Evolutionary conservation across 1,140 invertebrate genomes (phyloP).

Genomic region (Pemphigus obesinymphae): DNA sequence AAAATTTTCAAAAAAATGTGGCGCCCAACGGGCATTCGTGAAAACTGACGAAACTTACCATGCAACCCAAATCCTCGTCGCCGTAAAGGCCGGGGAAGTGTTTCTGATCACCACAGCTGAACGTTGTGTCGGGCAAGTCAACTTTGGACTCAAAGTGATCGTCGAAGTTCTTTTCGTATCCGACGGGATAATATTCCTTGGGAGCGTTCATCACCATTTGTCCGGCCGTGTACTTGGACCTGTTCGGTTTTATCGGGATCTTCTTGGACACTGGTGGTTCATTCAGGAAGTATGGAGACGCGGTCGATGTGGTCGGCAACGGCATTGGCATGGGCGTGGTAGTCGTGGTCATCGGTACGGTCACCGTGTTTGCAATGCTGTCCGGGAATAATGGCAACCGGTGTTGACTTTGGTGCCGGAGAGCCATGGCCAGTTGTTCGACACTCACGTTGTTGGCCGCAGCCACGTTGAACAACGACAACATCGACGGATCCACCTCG

Average conservation of each 20-base stretch:
- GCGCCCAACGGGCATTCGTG: too few species aligned
- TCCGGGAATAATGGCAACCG: neutral
- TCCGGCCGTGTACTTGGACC: slow-evolving; percentile 48
- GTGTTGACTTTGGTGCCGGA: slow-evolving; percentile 55
- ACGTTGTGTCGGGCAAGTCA: slow-evolving; percentile 77
- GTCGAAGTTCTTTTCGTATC: slow-evolving; percentile 81
- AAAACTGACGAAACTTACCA: slow-evolving; percentile 68
- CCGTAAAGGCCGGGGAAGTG: slow-evolving; percentile 85
- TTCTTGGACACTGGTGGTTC: slow-evolving; percentile 46
- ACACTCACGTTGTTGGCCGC: slow-evolving; percentile 68
- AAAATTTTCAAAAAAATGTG: too few species aligned
- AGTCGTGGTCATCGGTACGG: slow-evolving; percentile 49
- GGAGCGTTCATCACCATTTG: slow-evolving; percentile 84
- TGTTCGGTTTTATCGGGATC: slow-evolving; percentile 44
- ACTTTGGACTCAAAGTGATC: slow-evolving; percentile 79
- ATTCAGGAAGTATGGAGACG: slow-evolving; percentile 44
- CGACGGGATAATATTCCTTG: slow-evolving; percentile 77
- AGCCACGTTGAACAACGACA: slow-evolving; percentile 53
- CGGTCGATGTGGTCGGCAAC: slow-evolving; percentile 44
- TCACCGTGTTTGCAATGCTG: neutral
- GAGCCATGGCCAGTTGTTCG: slow-evolving; percentile 67
- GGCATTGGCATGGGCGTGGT: slow-evolving; percentile 45
- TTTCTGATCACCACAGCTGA: slow-evolving; percentile 82
- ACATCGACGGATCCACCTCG: neutral
- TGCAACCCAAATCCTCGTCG: slow-evolving; percentile 84